Conservation (phyloP, 2,888 invertebrate species). For the Leptopilina myrica region DNA sequence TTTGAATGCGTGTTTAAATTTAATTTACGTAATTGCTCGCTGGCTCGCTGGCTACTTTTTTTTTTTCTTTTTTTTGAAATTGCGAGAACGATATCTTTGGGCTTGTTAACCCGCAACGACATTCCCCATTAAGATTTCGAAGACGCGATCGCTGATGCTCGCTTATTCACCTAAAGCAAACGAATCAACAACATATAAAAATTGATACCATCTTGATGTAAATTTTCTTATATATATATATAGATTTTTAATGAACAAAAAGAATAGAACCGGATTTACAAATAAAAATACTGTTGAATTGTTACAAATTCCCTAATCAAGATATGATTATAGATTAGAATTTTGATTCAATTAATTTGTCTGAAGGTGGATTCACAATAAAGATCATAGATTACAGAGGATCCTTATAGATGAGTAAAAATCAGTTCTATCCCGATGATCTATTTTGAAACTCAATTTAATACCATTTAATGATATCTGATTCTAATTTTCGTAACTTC, state of each 20-base stretch:
- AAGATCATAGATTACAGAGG: conserved; percentile 29
- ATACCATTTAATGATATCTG: too few species aligned
- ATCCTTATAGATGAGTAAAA: conserved; percentile 25
- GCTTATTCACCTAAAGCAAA: conserved; percentile 41
- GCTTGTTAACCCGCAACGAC: conserved; percentile 60
- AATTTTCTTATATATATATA: not conserved
- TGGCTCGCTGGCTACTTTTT: conserved; percentile 28
- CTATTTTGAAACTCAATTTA: too few species aligned
- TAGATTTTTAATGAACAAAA: not conserved
- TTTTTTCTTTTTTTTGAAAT: conserved; percentile 1
- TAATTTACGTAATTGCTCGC: conserved; percentile 54
- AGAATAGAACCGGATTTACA: not conserved
- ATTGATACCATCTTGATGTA: conserved; percentile 18
- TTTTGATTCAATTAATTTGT: too few species aligned
- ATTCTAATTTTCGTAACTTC: too few species aligned
- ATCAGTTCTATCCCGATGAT: too few species aligned
- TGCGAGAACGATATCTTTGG: conserved; percentile 51
- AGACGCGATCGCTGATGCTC: conserved; percentile 51
- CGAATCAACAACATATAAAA: not conserved
- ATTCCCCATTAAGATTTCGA: conserved; percentile 57
- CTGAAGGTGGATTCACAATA: too few species aligned
- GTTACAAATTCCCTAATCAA: too few species aligned
- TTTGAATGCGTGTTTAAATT: conserved; percentile 44
- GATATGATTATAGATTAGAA: too few species aligned
- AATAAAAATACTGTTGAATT: too few species aligned